Conservation (phyloP, 1,140 invertebrate genomes). For the Penaeus vannamei region DNA sequence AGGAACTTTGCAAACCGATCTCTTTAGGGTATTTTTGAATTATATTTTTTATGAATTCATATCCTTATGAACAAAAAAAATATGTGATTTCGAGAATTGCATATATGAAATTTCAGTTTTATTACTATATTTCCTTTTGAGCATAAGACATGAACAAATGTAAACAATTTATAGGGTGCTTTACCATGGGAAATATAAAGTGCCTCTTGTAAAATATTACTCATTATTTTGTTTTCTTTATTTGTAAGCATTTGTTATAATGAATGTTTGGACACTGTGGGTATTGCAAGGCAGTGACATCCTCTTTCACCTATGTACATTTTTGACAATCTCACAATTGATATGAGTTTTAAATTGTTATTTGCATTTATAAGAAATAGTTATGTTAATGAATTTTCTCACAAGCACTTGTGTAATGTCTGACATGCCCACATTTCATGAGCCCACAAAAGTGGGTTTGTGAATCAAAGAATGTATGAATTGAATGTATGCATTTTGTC, state of each 20-base stretch:
- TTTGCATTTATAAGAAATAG: no score
- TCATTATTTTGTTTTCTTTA: slow-evolving; percentile 54
- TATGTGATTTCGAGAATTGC: not conserved
- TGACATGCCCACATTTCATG: no score
- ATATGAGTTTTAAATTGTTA: not conserved
- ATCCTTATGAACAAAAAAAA: slow-evolving; percentile 44
- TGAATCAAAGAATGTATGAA: no score
- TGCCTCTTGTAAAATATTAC: slow-evolving; percentile 54
- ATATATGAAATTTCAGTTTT: slow-evolving; percentile 50
- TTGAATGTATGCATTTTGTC: no score
- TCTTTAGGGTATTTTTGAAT: slow-evolving; percentile 53
- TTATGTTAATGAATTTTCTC: no score
- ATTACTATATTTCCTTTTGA: slow-evolving; percentile 37
- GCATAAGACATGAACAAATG: slow-evolving; percentile 57
- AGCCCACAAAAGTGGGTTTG: no score
- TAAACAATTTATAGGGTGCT: slow-evolving; percentile 44
- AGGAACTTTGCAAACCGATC: slow-evolving; percentile 56
- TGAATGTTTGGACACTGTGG: slow-evolving; percentile 35
- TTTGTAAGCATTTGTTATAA: slow-evolving; percentile 63
- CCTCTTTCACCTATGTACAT: not conserved
- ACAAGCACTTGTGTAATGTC: no score
- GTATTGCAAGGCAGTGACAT: slow-evolving; percentile 35
- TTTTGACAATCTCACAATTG: slow-evolving; percentile 18
- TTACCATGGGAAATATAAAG: slow-evolving; percentile 36
- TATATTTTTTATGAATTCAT: slow-evolving; percentile 53